A percentile compares a stretch with the other conserved stretches of the same genome.
phyloP scores from a whole-genome alignment of 2,113 vertebrate species.

The Machaerirhynchus nigripectus region DNA sequence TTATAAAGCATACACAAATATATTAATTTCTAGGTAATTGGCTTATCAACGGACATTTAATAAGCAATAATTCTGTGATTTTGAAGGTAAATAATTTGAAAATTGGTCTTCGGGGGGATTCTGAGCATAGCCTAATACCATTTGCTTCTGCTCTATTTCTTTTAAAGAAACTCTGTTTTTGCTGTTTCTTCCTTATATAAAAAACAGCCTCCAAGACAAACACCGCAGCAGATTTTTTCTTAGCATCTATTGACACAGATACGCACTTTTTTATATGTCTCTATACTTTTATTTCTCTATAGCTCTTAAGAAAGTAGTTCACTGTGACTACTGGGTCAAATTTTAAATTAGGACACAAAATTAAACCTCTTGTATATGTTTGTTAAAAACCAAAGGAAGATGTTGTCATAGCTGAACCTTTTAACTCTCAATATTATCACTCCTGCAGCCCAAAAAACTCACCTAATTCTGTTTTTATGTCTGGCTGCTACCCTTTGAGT shows the following conservation, averaged over 20 bases:
- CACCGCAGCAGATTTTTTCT: background rate
- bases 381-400: background rate
- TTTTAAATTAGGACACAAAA: background rate
- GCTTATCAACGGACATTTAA: background rate
- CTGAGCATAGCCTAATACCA: rapidly evolving
- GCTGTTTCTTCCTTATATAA: background rate
- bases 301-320: background rate
- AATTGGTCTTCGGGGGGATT: background rate
- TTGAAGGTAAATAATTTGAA: background rate
- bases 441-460: background rate
- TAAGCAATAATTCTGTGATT: background rate
- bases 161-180: background rate
- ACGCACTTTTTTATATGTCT: background rate
- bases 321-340: background rate
- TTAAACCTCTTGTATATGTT: background rate
- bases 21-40: background rate
- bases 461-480: background rate
- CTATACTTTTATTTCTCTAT: background rate
- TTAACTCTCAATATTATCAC: background rate
- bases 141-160: background rate
- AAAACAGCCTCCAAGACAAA: background rate
- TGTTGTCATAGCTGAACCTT: background rate
- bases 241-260: background rate
- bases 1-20: background rate
- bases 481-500: background rate